phyloP scores from a whole-genome alignment of 2,797 vertebrate species.

The Hydrolagus colliei region DNA sequence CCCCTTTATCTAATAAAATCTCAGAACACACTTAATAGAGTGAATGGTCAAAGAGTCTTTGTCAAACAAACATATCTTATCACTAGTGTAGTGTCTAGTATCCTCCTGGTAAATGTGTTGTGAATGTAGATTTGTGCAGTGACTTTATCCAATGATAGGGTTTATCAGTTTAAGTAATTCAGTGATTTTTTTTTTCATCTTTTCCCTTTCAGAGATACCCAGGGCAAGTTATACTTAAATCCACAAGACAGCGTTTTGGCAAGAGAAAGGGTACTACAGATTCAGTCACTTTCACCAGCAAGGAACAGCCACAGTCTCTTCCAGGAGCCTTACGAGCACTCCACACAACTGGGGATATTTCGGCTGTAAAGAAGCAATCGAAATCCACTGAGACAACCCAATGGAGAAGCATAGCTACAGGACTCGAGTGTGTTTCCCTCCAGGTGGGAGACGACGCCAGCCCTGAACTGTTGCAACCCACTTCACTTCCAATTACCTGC shows the following conservation, averaged over 20 bases:
- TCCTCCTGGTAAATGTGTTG: too few relatives aligned
- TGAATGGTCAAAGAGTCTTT: too few relatives aligned
- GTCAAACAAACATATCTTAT: too few relatives aligned
- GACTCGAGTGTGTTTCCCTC: constrained; percentile 59
- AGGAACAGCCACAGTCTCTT: constrained; percentile 56
- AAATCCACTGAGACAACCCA: constrained; percentile 13
- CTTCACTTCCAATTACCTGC: constrained; percentile 46
- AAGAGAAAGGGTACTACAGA: constrained; percentile 55
- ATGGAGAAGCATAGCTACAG: constrained; percentile 45
- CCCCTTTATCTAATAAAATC: too few relatives aligned
- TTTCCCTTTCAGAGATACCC: constrained; percentile 69
- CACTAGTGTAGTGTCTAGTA: too few relatives aligned
- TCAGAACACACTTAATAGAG: too few relatives aligned
- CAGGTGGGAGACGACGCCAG: constrained; percentile 43
- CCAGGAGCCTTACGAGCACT: constrained; percentile 62
- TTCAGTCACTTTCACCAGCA: constrained; percentile 38
- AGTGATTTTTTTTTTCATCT: not conserved
- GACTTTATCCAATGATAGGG: too few relatives aligned
- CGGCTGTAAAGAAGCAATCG: not conserved
- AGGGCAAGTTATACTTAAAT: constrained; percentile 88
- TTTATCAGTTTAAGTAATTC: too few relatives aligned
- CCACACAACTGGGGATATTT: constrained; percentile 41
- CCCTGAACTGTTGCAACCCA: constrained; percentile 44
- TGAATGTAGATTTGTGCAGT: too few relatives aligned
- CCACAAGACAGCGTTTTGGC: constrained; percentile 67